Base-by-base conservation (phyloP, 2,797 vertebrate species). In the Steatocranus sp. region DNA sequence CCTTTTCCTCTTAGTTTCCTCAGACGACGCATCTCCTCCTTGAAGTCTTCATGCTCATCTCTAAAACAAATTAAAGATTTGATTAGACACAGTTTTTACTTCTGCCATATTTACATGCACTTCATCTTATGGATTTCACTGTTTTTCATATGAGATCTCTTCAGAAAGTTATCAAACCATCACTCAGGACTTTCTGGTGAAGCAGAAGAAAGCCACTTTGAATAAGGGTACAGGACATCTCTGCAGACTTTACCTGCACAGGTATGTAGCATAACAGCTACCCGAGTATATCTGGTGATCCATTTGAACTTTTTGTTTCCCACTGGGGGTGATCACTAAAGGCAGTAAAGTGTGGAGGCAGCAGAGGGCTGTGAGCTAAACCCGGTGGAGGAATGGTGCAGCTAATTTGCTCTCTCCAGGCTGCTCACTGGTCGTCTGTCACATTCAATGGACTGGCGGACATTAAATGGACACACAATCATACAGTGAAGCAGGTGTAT, bases 1-100 rank as follows among this genome's bases (percentile, higher is more conserved):
- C 96, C 97, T 92, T 99, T 99, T 30, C 98, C 98, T 89, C 98
- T 94, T 12, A 99, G 96, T 75, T 97, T 98, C 91, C 93, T 97
- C 83, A 99, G 41, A 11, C 98, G 96, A 10, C 73, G 88, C 96
- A 99, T 99, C 90, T 99, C 98, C 3, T 99, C 98, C 87, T 94
- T 98, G 79, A 99, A 99, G 94, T 99, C 98, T 84, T 98, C 96
- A 8, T 99, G 98, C 85, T 99, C 98, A 46, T 99, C 98, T 93
- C 98, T 99, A 94, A n/a, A 75, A 70, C 36, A 3, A 79, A 79
- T 4, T 2, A 76, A 73, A 78, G 2, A 27, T 20, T 18, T 20
- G 1, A 20, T 48, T 8, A 73, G 23, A 30, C 25, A 43, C 23
- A 46, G 15, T 1, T 14, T 32, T 6, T 2, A 73, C 41, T 73